phyloP scores from a whole-genome alignment of 2,888 invertebrate species.

The Eupithecia subfuscata region DNA sequence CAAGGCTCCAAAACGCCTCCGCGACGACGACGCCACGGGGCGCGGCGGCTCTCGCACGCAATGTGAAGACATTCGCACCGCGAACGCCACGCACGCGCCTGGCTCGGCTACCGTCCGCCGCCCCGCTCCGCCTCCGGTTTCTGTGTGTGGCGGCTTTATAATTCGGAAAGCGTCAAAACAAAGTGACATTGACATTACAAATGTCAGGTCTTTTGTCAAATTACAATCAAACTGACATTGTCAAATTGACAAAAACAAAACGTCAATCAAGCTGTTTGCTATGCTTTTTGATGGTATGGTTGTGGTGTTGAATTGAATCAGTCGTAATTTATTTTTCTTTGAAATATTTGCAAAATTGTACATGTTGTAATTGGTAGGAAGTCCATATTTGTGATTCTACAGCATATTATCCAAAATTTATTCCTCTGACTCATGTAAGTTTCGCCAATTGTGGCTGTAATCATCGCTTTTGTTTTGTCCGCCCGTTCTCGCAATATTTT shows the following conservation, averaged over 20 bases:
- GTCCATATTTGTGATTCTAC: constrained; percentile 3
- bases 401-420: not conserved
- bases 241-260: not conserved
- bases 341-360: constrained; percentile 18
- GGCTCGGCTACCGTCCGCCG: too few species aligned
- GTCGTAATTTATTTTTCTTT: constrained; percentile 63
- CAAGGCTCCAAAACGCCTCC: too few species aligned
- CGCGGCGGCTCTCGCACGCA: too few species aligned
- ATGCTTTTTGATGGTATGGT: not conserved
- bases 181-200: not conserved
- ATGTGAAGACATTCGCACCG: too few species aligned
- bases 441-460: not conserved
- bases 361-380: constrained; percentile 19
- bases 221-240: not conserved
- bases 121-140: too few species aligned
- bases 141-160: too few species aligned
- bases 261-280: constrained; percentile 6
- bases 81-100: too few species aligned
- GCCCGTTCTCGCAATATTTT: constrained; percentile 37
- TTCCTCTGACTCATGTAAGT: constrained; percentile 37
- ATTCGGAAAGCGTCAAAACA: not conserved
- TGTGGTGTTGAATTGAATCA: constrained; percentile 48
- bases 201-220: not conserved
- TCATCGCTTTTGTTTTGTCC: constrained; percentile 27
- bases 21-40: too few species aligned